Evolutionary conservation across 2,888 invertebrate genomes (phyloP), one percentile per base, ranked within the genome.

Genomic region (Tenthredo mesomela): DNA sequence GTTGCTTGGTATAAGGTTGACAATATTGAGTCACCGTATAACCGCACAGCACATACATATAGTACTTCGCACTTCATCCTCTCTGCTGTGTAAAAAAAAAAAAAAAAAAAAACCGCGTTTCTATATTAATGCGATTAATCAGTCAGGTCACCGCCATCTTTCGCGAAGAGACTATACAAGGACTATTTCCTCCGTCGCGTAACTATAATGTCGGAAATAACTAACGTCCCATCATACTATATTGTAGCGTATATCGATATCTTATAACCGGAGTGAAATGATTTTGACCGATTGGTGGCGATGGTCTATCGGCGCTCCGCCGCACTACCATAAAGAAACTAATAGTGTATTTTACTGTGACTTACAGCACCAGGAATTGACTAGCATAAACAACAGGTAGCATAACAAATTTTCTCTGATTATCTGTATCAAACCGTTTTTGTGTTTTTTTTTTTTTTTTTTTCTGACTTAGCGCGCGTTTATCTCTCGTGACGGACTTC

Each of bases 261-360:
- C 61, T 7, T 5, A 21, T 78, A n/a, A 78, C 5, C 12, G 1
- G 9, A 15, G 40, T 40, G 15, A 40, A 21, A 78, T 84, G 77
- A 29, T 84, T 15, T 65, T 54, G 29, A 77, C 25, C 6, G 47
- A 75, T 0, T 84, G 84, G 84, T 84, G 84, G 84, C 43, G 84
- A 18, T 84, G 84, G 84, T 78, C 47, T 33, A 25, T 84, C 50
- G 84, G 77, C 25, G 84, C 84, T 18, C 84, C 84, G 67, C 84
- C 84, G 67, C 75, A 84, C 33, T 84, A 47, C n/a, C 84, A 84
- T 58, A 77, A 84, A 61, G 15, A 18, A 40, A 77, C 77, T 15
- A 58, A 18, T 10, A 84, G 84, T 50, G 77, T 77, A n/a, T 84
- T 84, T 77, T 84, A 84, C 47, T 77, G 78, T 73, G 84, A 78